Evolutionary conservation across 2,888 invertebrate genomes (phyloP), one percentile per base, ranked within the genome.

Genomic region (Brachyptera risi): DNA sequence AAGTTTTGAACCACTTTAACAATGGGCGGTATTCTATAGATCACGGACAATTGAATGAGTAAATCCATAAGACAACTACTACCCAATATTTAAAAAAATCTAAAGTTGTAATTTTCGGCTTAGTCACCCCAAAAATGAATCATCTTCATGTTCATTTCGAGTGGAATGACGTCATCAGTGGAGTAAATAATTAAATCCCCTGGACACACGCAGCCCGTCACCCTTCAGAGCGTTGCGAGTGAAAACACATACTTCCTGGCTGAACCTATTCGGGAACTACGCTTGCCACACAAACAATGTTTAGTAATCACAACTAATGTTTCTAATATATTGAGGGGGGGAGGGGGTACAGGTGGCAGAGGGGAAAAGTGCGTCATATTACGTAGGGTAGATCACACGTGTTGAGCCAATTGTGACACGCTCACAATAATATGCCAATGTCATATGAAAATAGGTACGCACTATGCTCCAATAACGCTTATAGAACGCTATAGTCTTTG

Each of bases 241-340:
- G 35, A 56, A 35, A 21, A 56, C 23, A 31, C 40, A 26, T 38
- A 2, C 38, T 37, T 59, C 51, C 59, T 51, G 31, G 31, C 5
- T 11, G 11, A 31, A 11, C 11, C 7, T 7, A 11, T 7, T 59
- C 40, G 59, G 59, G 59, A 59, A 59, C 59, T 59, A 59, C 59
- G 59, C 51, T 59, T 51, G 50, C 59, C 26, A 38, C 27, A 49
- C 59, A 59, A 51, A 37, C 13, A 19, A 31, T 11, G 11, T 31
- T 31, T 31, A 31, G 7, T 31, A 31, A 31, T 31, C 31, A 31
- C n/a, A n/a, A n/a, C n/a, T n/a, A n/a, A 11, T 31, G 31, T 31
- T 31, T 31, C n/a, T n/a, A n/a, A n/a, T n/a, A n/a, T n/a, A n/a
- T n/a, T n/a, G 31, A 11, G 31, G 31, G 31, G 31, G 31, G 31